Base-by-base conservation (phyloP, 2,113 vertebrate genomes). In the Cathartes aura region DNA sequence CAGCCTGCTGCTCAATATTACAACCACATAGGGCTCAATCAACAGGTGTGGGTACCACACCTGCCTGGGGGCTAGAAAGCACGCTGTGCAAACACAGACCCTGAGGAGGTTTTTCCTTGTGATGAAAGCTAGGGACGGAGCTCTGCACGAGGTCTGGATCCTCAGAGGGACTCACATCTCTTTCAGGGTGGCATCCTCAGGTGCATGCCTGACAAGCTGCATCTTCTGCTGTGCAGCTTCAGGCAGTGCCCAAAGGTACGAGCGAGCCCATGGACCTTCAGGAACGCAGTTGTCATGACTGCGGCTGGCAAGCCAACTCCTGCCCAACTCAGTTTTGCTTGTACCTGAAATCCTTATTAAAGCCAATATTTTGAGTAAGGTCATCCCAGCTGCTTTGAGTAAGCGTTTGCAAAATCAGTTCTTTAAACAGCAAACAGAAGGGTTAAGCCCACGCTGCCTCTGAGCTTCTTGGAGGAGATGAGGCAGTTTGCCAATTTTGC, bases 381-480 rank as follows among this genome's bases (percentile, higher is more conserved):
- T 56, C 60, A 74, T 34, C 14, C 2, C 56, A 75, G 14, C 40
- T 87, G 50, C 80, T 87, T n/a, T 91, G 47, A 91, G 56, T 9
- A 76, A 90, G 48, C 9, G 16, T 67, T 74, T 82, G 43, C 23
- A 91, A 84, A 79, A 72, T 34, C 56, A 32, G 30, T 45, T 90
- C 38, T 74, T 62, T 50, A 73, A 76, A 63, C 53, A 82, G 84
- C 7, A 2, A 82, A 48, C 36, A 75, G 40, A 89, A 94, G 66
- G 47, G 70, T 91, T 97, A 95, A 94, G n/a, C 52, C 64, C n/a
- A 68, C 0, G 0, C 59, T 64, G 66, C 47, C 34, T 52, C 52
- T 48, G 27, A 0, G 0, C 24, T 86, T 64, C 82, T 80, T 0
- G 0, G 2, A 89, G 74, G 24, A 91, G 27, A 78, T 38, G 32